Evolutionary conservation across 1,140 invertebrate species (phyloP).

Genomic region (Drosophila baimaii): DNA sequence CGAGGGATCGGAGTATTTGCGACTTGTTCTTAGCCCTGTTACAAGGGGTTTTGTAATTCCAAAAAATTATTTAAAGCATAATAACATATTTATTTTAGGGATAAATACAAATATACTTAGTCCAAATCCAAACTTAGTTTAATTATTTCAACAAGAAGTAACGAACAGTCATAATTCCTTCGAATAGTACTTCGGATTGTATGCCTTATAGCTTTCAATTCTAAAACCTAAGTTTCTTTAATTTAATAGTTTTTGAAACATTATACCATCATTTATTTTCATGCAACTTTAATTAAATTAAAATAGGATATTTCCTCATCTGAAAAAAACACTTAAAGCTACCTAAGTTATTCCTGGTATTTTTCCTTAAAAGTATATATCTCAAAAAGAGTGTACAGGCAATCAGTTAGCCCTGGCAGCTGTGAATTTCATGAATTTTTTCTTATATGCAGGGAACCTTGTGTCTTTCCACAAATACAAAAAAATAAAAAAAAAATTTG

Average conservation of each 20-base stretch:
- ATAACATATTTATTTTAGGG: background rate
- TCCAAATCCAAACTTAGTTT: too few species aligned
- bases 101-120: too few species aligned
- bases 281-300: too few species aligned
- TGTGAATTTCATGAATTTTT: conserved; percentile 35
- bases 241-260: too few species aligned
- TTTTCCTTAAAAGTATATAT: too few species aligned
- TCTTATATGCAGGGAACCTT: conserved; percentile 59
- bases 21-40: background rate
- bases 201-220: too few species aligned
- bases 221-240: too few species aligned
- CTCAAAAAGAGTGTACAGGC: background rate
- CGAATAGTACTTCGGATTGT: too few species aligned
- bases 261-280: too few species aligned
- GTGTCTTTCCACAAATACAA: conserved; percentile 54
- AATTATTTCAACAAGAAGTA: too few species aligned
- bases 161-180: too few species aligned
- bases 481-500: conserved; percentile 54
- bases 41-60: too few species aligned
- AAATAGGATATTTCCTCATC: background rate
- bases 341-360: background rate
- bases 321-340: rapidly evolving
- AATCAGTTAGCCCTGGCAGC: background rate
- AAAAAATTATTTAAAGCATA: background rate
- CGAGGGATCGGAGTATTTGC: conserved; percentile 5